These are phyloP conservation scores for Gymnoscopelus microlampas DNA, from an alignment of 2,797 vertebrate species.

Conservation along the genomic window DNA sequence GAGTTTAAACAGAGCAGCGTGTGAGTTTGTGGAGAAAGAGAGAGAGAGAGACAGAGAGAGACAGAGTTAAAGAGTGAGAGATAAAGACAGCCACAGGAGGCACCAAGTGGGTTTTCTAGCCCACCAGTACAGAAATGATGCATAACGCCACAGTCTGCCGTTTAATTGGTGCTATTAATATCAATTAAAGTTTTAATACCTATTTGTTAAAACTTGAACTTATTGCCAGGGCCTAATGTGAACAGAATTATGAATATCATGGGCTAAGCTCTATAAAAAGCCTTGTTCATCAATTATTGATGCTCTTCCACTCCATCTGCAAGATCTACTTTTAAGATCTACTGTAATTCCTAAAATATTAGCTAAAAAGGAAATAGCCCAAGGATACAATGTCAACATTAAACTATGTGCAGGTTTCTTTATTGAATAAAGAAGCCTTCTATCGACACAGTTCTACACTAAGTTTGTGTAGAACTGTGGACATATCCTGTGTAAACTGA, in stretches of 20 bases:
- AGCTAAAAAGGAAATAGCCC: conserved; percentile 77
- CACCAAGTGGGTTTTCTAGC: conserved; percentile 60
- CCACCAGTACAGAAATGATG: conserved; percentile 72
- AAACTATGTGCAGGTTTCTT: conserved; percentile 57
- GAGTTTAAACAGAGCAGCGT: conserved; percentile 11
- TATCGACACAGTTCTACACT: conserved; percentile 11
- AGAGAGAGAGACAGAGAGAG: conserved; percentile 3
- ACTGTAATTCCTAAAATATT: conserved; percentile 74
- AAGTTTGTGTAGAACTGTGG: no score
- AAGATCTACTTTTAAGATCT: no score
- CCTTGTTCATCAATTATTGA: conserved; percentile 80
- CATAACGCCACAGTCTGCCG: conserved; percentile 69
- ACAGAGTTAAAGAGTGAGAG: conserved; percentile 24
- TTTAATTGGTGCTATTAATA: conserved; percentile 85
- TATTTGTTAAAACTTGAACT: conserved; percentile 83
- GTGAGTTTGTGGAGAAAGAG: conserved; percentile 2
- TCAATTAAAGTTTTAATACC: conserved; percentile 85
- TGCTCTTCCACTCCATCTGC: conserved; percentile 77
- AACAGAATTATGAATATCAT: conserved; percentile 81
- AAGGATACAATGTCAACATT: conserved; percentile 69
- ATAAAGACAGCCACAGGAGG: conserved; percentile 48
- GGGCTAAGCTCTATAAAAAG: conserved; percentile 83
- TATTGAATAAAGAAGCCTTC: conserved; percentile 45
- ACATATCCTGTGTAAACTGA: conserved; percentile 48
- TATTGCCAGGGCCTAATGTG: conserved; percentile 76